Percentiles rank a stretch among this genome's conserved stretches.
phyloP scores from a whole-genome alignment of 2,888 invertebrate genomes.

The Drosophila maculinotata region DNA sequence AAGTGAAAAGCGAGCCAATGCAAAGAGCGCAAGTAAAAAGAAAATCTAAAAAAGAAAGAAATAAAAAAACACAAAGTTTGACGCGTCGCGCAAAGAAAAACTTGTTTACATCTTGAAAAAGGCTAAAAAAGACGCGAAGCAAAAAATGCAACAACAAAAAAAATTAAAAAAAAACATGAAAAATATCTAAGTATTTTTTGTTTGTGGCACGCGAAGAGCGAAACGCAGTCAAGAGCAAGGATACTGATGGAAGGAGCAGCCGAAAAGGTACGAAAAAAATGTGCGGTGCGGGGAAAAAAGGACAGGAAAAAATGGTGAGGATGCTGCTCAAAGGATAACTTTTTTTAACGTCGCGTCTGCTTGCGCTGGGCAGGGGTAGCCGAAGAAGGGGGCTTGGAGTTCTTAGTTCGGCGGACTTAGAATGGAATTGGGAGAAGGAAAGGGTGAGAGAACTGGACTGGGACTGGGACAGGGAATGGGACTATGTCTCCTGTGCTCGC shows the following conservation, averaged over 20 bases:
- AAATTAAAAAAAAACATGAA: too few species aligned
- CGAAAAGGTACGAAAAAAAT: conserved; percentile 36
- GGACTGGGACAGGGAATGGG: conserved; percentile 8
- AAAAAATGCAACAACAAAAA: conserved; percentile 48
- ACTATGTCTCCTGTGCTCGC: conserved; percentile 14
- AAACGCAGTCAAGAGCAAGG: conserved; percentile 62
- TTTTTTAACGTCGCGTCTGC: conserved; percentile 65
- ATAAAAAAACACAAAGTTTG: conserved; percentile 48
- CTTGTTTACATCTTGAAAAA: conserved; percentile 82
- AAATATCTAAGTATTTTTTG: conserved; percentile 33
- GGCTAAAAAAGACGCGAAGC: conserved; percentile 35
- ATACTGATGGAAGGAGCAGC: conserved; percentile 49
- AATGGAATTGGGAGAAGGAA: conserved; percentile 13
- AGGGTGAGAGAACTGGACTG: neutral
- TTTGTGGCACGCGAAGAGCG: conserved; percentile 61
- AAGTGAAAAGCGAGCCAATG: conserved; percentile 67
- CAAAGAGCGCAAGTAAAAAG: conserved; percentile 33
- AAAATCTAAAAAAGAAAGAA: conserved; percentile 33
- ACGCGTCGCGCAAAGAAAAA: conserved; percentile 68
- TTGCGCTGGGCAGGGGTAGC: conserved; percentile 6
- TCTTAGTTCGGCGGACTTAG: conserved; percentile 45
- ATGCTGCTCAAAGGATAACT: conserved; percentile 66
- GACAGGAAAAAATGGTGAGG: conserved; percentile 32
- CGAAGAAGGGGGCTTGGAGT: conserved; percentile 10
- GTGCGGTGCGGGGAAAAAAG: conserved; percentile 45